phyloP scores from a whole-genome alignment of 2,113 vertebrate genomes.

The Phyllostomus hastatus region DNA sequence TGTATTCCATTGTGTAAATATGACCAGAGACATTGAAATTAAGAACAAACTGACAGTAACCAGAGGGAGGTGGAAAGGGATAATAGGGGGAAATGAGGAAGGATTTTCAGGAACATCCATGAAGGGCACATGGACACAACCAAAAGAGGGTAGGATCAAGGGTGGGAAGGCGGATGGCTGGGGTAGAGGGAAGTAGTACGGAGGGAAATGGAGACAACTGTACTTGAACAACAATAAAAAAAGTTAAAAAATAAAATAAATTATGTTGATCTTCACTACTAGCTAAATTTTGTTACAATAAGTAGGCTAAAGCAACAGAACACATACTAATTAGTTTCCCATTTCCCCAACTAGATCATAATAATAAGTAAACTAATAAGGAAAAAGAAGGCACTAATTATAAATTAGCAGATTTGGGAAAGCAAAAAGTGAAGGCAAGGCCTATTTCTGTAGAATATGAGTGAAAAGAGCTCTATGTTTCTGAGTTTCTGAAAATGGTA shows the following conservation, averaged over 20 bases:
- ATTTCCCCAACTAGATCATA: not conserved
- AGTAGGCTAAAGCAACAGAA: not conserved
- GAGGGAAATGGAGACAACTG: no score
- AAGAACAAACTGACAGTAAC: no score
- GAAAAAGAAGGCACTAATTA: not conserved
- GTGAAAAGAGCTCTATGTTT: not conserved
- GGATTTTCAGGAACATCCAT: no score
- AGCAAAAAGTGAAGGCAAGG: not conserved
- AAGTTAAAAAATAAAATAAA: not conserved
- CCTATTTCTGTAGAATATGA: not conserved
- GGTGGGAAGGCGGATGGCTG: no score
- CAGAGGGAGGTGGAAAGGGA: no score
- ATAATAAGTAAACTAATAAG: not conserved
- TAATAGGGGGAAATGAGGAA: no score
- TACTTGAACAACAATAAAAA: no score
- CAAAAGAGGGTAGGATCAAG: no score
- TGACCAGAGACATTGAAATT: no score
- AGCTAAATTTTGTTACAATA: not conserved
- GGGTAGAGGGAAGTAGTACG: no score
- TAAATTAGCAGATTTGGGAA: not conserved
- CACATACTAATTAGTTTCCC: not conserved
- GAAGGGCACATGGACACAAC: no score
- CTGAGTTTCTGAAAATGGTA: not conserved
- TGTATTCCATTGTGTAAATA: no score
- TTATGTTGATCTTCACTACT: not conserved